Percentiles rank a stretch among this genome's conserved stretches.
These are phyloP conservation scores for Etia nguti DNA, from an alignment of 2,113 vertebrate species.

Conservation along the genomic window DNA sequence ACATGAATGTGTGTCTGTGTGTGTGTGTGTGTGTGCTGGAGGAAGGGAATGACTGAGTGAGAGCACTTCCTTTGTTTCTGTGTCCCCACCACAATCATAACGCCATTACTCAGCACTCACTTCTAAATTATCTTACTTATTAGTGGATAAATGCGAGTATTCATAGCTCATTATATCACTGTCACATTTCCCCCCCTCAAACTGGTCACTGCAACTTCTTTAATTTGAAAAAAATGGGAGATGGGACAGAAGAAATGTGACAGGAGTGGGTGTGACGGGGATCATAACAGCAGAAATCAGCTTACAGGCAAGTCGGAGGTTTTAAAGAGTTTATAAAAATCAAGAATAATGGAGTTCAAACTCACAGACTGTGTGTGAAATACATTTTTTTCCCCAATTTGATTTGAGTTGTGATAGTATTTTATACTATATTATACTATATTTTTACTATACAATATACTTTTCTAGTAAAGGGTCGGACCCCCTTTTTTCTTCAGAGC, in stretches of 20 bases:
- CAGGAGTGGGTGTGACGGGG: not conserved
- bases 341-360: not conserved
- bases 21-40: not conserved
- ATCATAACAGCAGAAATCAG: not conserved
- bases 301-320: not conserved
- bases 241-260: not conserved
- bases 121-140: not conserved
- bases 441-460: not conserved
- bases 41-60: not conserved
- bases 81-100: not conserved
- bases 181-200: not conserved
- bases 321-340: not conserved
- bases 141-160: not conserved
- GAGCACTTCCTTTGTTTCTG: not conserved
- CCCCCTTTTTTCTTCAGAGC: not conserved
- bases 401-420: not conserved
- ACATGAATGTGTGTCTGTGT: not conserved
- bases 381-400: not conserved
- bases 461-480: not conserved
- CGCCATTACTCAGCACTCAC: conserved; percentile 2
- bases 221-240: not conserved
- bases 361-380: not conserved
- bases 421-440: not conserved
- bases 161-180: not conserved
- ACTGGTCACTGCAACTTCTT: not conserved